Evolutionary conservation across 2,797 vertebrate species (phyloP), one percentile per base, ranked within the genome.

Genomic region (Lacerta agilis): DNA sequence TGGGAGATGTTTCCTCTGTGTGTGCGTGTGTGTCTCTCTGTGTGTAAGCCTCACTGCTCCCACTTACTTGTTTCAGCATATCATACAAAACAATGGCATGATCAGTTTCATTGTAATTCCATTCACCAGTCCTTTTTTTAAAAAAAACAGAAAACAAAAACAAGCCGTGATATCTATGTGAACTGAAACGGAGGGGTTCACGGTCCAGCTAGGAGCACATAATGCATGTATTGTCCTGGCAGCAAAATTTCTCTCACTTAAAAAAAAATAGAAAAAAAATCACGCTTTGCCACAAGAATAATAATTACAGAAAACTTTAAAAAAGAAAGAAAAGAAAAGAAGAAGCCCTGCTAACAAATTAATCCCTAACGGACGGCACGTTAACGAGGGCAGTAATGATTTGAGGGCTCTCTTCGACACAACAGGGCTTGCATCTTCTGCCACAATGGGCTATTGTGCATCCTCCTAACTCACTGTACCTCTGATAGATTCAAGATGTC

Each of bases 381-480:
- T 97, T 97, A 98, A 97, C 97, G 97, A 98, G 97, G 97, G 95
- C 96, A 92, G 96, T 96, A 96, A 97, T 96, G 97, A 97, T 96
- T 96, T 92, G 95, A 96, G 94, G 96, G 95, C 96, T 97, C 97
- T 97, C 97, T 97, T 97, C 96, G 95, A 95, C 95, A 93, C 95
- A 95, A 96, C 95, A 91, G 94, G 96, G 96, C 97, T 97, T 95
- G 97, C 97, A 96, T 97, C 96, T 96, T 94, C 95, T 85, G 94
- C 95, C 95, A 99, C 98, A 99, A 98, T 97, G 97, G 97, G 94
- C 97, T 96, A 98, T 98, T 99, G 98, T 99, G 95, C 96, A 95
- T 96, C 96, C 95, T 96, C 95, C 96, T 94, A 95, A 95, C 95
- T 96, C 94, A 80, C 94, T 95, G 95, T 95, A 97, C 95, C 95